phyloP scores from a whole-genome alignment of 1,140 invertebrate genomes.

The Drosophila sturtevanti region DNA sequence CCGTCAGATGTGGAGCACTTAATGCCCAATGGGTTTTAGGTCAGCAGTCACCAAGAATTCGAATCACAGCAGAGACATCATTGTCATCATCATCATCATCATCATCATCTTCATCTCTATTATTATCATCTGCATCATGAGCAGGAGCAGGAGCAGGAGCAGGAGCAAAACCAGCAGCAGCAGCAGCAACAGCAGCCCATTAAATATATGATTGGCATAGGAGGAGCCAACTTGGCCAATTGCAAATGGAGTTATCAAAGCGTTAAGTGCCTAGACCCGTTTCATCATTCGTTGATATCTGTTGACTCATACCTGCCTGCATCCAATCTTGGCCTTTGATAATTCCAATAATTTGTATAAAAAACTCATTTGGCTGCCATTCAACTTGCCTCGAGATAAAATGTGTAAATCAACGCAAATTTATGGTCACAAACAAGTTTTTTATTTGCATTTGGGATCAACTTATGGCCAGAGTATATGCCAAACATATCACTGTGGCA shows the following conservation, averaged over 20 bases:
- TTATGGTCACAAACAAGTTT: constrained; percentile 60
- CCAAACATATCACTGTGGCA: constrained; percentile 38
- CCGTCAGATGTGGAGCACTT: constrained; percentile 62
- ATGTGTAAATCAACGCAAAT: constrained; percentile 58
- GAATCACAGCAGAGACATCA: constrained; percentile 52
- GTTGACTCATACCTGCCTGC: constrained; percentile 5
- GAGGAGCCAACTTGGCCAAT: constrained; percentile 21
- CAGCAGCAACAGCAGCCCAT: constrained; percentile 45
- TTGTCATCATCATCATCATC: constrained; percentile 6
- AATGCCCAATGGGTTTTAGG: constrained; percentile 70
- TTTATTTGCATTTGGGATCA: constrained; percentile 33
- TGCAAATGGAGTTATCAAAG: constrained; percentile 37
- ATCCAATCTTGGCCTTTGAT: constrained; percentile 6
- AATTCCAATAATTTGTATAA: constrained; percentile 49
- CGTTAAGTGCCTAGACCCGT: constrained; percentile 6
- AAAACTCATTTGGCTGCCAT: constrained; percentile 53
- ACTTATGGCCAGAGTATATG: constrained; percentile 15
- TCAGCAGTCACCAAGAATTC: constrained; percentile 70
- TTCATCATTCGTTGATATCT: constrained; percentile 7
- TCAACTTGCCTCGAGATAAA: constrained; percentile 57
- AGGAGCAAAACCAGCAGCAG: too few relatives aligned
- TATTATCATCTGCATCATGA: too few relatives aligned
- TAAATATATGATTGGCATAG: constrained; percentile 49
- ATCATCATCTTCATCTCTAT: neutral
- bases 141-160: too few relatives aligned